phyloP scores from a whole-genome alignment of 1,140 invertebrate genomes.

The Hermetia illucens region DNA sequence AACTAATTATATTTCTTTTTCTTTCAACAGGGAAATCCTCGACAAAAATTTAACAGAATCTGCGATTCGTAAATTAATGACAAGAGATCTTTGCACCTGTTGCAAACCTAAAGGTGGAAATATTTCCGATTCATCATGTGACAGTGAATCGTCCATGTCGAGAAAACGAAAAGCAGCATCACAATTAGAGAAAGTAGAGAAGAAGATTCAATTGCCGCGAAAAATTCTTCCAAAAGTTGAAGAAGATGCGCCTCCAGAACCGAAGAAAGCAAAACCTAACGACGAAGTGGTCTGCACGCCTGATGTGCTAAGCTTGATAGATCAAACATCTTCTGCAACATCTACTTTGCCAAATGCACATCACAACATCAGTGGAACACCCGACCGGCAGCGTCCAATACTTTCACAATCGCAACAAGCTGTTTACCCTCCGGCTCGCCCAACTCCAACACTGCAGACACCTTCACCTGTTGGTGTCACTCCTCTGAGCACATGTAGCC shows the following conservation, averaged over 20 bases:
- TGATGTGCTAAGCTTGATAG: conserved; percentile 26
- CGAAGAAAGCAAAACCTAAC: conserved; percentile 21
- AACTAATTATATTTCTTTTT: no score
- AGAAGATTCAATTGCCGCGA: neutral
- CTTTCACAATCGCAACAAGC: no score
- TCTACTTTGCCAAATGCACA: no score
- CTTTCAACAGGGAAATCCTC: no score
- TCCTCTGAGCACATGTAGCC: no score
- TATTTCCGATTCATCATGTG: conserved; percentile 12
- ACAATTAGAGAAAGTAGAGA: neutral
- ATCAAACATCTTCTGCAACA: conserved; percentile 27
- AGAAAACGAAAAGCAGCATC: neutral
- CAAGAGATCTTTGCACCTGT: conserved; percentile 18
- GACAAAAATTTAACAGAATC: no score
- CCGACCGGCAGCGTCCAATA: no score
- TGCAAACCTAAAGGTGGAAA: conserved; percentile 19
- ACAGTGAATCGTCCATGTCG: neutral
- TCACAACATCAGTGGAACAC: no score
- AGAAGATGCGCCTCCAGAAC: conserved; percentile 4
- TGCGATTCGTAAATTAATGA: conserved; percentile 12
- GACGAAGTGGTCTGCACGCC: conserved; percentile 30
- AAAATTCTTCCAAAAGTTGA: neutral
- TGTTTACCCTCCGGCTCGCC: no score
- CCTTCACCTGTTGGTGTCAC: no score
- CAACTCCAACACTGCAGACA: no score